phyloP scores from a whole-genome alignment of 2,113 vertebrate genomes.

The Oxygymnocypris stewartii region DNA sequence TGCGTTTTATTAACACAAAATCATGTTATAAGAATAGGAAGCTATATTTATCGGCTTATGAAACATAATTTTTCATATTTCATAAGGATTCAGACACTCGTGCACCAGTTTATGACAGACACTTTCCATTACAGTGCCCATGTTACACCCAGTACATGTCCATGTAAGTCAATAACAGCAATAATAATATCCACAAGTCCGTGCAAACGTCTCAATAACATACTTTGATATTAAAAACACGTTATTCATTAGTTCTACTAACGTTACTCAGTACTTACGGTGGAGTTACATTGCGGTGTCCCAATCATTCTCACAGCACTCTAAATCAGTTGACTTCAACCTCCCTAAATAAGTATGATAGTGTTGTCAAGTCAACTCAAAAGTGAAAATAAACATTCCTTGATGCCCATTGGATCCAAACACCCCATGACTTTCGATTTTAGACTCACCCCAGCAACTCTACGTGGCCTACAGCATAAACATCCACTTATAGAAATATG shows the following conservation, averaged over 20 bases:
- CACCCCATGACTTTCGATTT: constrained; percentile 59
- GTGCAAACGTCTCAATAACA: neutral
- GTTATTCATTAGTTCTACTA: neutral
- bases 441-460: constrained; percentile 36
- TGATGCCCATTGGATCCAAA: constrained; percentile 60
- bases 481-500: constrained; percentile 10
- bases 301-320: constrained; percentile 21
- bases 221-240: neutral
- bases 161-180: neutral
- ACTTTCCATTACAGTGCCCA: neutral
- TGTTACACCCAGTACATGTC: neutral
- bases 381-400: constrained; percentile 78
- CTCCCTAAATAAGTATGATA: constrained; percentile 8
- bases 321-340: neutral
- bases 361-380: constrained; percentile 69
- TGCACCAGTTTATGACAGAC: constrained; percentile 11
- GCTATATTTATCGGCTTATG: neutral
- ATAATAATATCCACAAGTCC: neutral
- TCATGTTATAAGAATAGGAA: neutral
- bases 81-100: neutral
- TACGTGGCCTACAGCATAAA: constrained; percentile 23
- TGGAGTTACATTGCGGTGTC: neutral
- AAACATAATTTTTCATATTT: neutral
- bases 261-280: neutral
- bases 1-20: neutral